Percentiles rank a stretch among this genome's conserved stretches.
These are phyloP conservation scores for Hemicrepidius hirtus DNA, from an alignment of 2,888 invertebrate genomes.

Conservation along the genomic window DNA sequence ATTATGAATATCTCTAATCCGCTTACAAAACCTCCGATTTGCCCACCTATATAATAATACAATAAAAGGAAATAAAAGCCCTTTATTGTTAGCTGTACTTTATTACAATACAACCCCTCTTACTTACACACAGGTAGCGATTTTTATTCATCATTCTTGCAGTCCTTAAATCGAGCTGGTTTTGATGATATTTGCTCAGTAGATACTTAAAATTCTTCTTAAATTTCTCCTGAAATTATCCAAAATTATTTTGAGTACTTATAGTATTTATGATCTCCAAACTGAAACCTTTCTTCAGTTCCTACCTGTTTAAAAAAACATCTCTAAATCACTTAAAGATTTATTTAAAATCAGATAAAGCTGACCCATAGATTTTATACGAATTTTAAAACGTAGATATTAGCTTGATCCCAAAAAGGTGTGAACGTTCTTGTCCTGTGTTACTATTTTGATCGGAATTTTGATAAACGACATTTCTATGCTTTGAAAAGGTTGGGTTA, in stretches of 20 bases:
- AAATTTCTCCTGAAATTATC: too few species aligned
- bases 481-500: slow-evolving; percentile 17
- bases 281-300: too few species aligned
- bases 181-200: too few species aligned
- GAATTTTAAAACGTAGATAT: slow-evolving; percentile 24
- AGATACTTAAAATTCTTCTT: too few species aligned
- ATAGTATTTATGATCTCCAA: too few species aligned
- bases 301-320: not conserved
- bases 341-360: slow-evolving; percentile 56
- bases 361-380: slow-evolving; percentile 28
- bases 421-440: slow-evolving; percentile 47
- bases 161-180: not conserved
- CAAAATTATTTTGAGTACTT: too few species aligned
- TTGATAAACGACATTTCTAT: slow-evolving; percentile 50
- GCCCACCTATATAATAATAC: slow-evolving; percentile 54
- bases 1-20: slow-evolving; percentile 52
- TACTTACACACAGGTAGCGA: not conserved
- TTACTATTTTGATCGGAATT: slow-evolving; percentile 55
- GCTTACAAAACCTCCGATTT: slow-evolving; percentile 54
- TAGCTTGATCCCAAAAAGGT: slow-evolving; percentile 49
- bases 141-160: slow-evolving; percentile 16
- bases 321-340: slow-evolving; percentile 30
- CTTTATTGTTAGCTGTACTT: slow-evolving; percentile 17
- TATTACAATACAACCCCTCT: not conserved
- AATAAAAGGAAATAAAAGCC: slow-evolving; percentile 39